These are phyloP conservation scores for Bergia sp. DNA, from an alignment of 92 coral and sea anemone species.

Conservation along the genomic window DNA sequence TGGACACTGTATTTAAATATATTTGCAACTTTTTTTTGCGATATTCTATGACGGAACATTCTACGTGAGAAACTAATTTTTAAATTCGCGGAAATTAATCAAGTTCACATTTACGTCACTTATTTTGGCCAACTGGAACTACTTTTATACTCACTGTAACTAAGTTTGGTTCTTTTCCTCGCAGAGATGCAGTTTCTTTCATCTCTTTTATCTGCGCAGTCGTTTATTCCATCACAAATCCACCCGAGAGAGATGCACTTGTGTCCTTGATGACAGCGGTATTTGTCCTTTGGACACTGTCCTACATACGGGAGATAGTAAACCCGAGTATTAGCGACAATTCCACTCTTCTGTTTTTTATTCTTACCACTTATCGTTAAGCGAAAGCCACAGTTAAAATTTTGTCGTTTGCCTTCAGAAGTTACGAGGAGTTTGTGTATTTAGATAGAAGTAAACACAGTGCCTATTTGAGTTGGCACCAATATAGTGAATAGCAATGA, in stretches of 20 bases:
- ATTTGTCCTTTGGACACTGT: constrained; percentile 66
- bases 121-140: neutral
- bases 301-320: neutral
- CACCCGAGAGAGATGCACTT: constrained; percentile 79
- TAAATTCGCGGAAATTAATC: neutral
- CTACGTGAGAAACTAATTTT: too few species aligned
- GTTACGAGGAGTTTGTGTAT: too few species aligned
- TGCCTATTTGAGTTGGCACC: too few species aligned
- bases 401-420: too few species aligned
- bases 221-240: constrained; percentile 84
- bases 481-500: too few species aligned
- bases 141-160: constrained; percentile 49
- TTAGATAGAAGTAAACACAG: too few species aligned
- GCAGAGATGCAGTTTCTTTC: constrained; percentile 79
- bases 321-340: neutral
- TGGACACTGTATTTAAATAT: too few species aligned
- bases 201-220: constrained; percentile 77
- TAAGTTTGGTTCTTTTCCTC: constrained; percentile 34
- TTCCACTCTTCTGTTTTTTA: too few species aligned
- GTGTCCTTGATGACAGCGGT: constrained; percentile 71
- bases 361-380: too few species aligned
- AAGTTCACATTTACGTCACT: neutral
- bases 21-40: too few species aligned
- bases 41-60: neutral
- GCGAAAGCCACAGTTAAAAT: too few species aligned